Evolutionary conservation across 1,140 invertebrate species (phyloP).

Genomic region (Sarcophaga peregrina): DNA sequence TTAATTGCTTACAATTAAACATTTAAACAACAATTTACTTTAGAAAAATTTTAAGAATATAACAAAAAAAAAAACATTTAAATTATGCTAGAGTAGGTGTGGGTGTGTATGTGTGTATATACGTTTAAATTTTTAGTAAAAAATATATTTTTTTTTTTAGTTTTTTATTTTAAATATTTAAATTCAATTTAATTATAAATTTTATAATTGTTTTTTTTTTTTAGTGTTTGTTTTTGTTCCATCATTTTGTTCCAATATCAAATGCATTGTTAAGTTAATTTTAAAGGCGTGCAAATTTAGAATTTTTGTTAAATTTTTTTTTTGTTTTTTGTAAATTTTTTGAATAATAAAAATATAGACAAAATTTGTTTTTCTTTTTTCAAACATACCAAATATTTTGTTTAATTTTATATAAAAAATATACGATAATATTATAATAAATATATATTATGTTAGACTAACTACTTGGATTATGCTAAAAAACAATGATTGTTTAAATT

Average conservation of each 20-base stretch:
- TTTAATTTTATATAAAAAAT: constrained; percentile 12
- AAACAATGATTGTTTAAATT: neutral
- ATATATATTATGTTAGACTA: constrained; percentile 31
- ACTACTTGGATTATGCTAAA: constrained; percentile 19
- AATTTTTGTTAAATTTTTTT: neutral
- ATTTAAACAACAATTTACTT: too few relatives aligned
- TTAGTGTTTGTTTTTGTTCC: too few relatives aligned
- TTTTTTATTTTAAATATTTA: too few relatives aligned
- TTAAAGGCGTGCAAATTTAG: constrained; percentile 5
- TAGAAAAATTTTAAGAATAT: too few relatives aligned
- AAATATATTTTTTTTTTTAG: too few relatives aligned
- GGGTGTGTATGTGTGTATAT: too few relatives aligned
- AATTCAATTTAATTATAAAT: too few relatives aligned
- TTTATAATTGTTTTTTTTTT: too few relatives aligned
- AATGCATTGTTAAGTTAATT: neutral
- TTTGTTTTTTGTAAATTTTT: neutral
- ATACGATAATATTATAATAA: constrained; percentile 11
- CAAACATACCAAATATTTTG: constrained; percentile 1
- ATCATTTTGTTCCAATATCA: neutral
- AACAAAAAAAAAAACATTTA: too few relatives aligned
- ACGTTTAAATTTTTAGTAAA: too few relatives aligned
- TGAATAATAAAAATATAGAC: neutral
- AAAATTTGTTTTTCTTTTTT: neutral
- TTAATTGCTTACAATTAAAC: too few relatives aligned
- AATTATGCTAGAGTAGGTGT: too few relatives aligned